phyloP scores from a whole-genome alignment of 2,888 invertebrate species.

The Tachina fera region DNA sequence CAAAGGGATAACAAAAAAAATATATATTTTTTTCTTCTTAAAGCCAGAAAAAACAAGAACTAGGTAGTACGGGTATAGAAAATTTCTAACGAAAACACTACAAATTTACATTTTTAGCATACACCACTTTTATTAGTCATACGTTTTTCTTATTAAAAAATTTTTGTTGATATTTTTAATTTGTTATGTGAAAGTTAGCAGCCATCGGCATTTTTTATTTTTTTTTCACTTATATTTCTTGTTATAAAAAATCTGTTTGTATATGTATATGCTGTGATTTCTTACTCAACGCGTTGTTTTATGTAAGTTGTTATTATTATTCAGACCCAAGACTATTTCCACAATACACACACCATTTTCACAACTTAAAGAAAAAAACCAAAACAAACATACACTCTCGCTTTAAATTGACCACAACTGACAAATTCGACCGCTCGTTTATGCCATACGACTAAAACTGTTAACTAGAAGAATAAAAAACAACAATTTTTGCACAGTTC shows the following conservation, averaged over 20 bases:
- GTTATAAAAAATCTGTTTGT: background rate
- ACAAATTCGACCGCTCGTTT: slow-evolving; percentile 57
- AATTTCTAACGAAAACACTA: no score
- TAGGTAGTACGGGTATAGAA: no score
- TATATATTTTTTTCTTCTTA: no score
- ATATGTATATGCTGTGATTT: background rate
- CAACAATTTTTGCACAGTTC: slow-evolving; percentile 35
- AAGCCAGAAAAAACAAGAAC: no score
- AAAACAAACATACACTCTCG: slow-evolving; percentile 25
- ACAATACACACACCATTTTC: background rate
- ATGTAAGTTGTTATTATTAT: background rate
- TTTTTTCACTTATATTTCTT: background rate
- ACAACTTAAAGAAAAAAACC: background rate
- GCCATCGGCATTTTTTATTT: slow-evolving; percentile 23
- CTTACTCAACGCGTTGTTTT: background rate
- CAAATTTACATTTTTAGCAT: no score
- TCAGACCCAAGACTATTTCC: background rate
- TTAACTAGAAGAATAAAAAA: slow-evolving; percentile 27
- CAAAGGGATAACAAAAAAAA: no score
- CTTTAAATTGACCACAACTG: slow-evolving; percentile 53
- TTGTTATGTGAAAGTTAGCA: background rate
- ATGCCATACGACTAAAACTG: slow-evolving; percentile 65
- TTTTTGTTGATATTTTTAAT: no score
- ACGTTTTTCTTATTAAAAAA: no score
- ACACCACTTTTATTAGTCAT: no score